Evolutionary conservation across 2,113 vertebrate species (phyloP), one percentile per base, ranked within the genome.

Genomic region (Ailuropoda melanoleuca): DNA sequence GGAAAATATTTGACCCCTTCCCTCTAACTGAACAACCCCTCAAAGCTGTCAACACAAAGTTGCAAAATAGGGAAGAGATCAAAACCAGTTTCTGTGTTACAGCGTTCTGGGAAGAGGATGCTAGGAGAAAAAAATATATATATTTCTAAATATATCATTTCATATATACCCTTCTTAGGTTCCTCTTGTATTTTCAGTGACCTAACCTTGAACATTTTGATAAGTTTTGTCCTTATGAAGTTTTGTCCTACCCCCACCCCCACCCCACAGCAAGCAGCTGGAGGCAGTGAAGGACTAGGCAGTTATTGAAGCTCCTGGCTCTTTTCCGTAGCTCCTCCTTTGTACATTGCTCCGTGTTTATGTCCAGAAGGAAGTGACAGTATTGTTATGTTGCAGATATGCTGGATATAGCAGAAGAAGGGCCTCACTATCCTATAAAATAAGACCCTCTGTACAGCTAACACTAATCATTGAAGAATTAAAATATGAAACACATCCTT

Each of bases 1-100:
- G 62, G 56, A 92, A 66, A 92, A 43, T 55, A 19, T 84, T 94
- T 93, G 92, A 80, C 31, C 66, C 21, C 89, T 97, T 53, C 46
- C 50, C 55, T 97, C 29, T 72, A 72, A 95, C 62, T 75, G 62
- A 92, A 2, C 62, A 81, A 31, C 50, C 14, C n/a, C 18, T 88
- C 64, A 86, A 50, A 88, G n/a, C 58, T 92, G 70, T 86, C 81
- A 90, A n/a, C 17, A 64, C 56, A 56, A n/a, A 80, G 15, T 58
- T 88, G 34, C 80, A 77, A 88, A 94, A 68, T 43, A 68, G 48
- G 34, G 55, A 70, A 90, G 83, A n/a, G 62, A 19, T 81, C 43
- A 87, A 72, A 95, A 89, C 75, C 37, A 58, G 18, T 60, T 83
- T 87, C 90, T 90, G 7, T 58, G 19, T 48, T 50, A 75, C 29